Evolutionary conservation across 2,797 vertebrate genomes (phyloP), one percentile per base, ranked within the genome.

Genomic region (Oceanodroma leucorhoa): DNA sequence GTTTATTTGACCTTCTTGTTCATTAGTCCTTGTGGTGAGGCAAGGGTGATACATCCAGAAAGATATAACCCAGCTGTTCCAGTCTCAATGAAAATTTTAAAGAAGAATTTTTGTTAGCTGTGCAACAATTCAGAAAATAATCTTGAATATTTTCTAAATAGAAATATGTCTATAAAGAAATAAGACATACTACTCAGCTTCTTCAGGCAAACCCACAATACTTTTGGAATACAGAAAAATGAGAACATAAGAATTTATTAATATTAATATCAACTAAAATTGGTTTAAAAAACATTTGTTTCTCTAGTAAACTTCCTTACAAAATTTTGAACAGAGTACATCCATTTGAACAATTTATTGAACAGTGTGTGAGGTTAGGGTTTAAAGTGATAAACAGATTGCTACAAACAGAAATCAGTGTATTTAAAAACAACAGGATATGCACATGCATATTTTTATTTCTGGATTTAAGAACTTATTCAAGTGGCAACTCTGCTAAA

Each of bases 361-460:
- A 66, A 60, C 6, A 43, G 10, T 87, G 48, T 1, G 4, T 50
- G 22, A 78, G 16, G 17, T 45, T 65, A 57, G 2, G 1, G 0
- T 82, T 84, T 79, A 45, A 87, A 60, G 12, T 60, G 36, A 48
- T 54, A 90, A 87, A 75, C 22, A 71, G 9, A 71, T 50, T 83
- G 32, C 17, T 93, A 12, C 24, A 75, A 80, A 81, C 10, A 62
- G 18, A 91, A 72, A 72, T 26, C 15, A 30, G 14, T 57, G 22
- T 32, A 71, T 80, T 91, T 85, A 61, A 92, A 96, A 83, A 66
- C 78, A 97, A 58, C 18, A 69, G 32, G 79, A 10, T 66, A 58
- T 45, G 7, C 9, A 76, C 19, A 60, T 71, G 18, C 1, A 29
- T 87, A 38, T 57, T 82, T 86, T 67, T 88, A 64, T 82, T 75